Conservation (phyloP, 1,140 invertebrate species). For the Megalopta genalis region DNA sequence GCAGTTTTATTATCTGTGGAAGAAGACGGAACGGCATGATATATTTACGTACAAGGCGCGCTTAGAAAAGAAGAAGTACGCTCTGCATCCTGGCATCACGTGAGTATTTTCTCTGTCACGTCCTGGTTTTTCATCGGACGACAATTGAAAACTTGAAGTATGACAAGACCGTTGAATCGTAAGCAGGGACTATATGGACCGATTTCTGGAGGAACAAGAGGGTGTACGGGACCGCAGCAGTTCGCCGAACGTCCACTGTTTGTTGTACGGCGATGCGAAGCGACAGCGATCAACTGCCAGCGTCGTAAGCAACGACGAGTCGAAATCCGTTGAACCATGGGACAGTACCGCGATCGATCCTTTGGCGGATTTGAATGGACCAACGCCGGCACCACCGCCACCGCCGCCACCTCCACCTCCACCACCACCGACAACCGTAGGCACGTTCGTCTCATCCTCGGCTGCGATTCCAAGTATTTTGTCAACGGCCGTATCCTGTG, state of each 20-base stretch:
- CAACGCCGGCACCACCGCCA: constrained; percentile 40
- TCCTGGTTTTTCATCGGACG: constrained; percentile 25
- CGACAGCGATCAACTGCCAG: constrained; percentile 76
- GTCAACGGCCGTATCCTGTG: constrained; percentile 44
- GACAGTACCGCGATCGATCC: constrained; percentile 61
- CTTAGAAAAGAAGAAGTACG: constrained; percentile 89
- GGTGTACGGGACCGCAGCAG: constrained; percentile 79
- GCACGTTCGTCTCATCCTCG: constrained; percentile 42
- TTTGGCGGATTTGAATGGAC: constrained; percentile 56
- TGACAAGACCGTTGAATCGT: constrained; percentile 62
- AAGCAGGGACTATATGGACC: constrained; percentile 87
- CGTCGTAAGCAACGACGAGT: constrained; percentile 70
- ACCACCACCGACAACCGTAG: constrained; percentile 44
- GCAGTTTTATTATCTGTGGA: constrained; percentile 99
- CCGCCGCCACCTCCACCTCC: constrained; percentile 52
- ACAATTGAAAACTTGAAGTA: constrained; percentile 55
- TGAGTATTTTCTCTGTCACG: constrained; percentile 76
- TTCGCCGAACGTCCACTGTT: constrained; percentile 82
- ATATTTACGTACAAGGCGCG: constrained; percentile 89
- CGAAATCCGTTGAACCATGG: constrained; percentile 72
- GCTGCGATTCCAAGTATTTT: constrained; percentile 49
- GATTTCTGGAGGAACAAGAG: constrained; percentile 87
- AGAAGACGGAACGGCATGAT: constrained; percentile 98
- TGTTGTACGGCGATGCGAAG: constrained; percentile 84
- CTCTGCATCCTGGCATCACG: constrained; percentile 87